Evolutionary conservation across 2,113 vertebrate species (phyloP).

Genomic region (Baryphthengus martii): DNA sequence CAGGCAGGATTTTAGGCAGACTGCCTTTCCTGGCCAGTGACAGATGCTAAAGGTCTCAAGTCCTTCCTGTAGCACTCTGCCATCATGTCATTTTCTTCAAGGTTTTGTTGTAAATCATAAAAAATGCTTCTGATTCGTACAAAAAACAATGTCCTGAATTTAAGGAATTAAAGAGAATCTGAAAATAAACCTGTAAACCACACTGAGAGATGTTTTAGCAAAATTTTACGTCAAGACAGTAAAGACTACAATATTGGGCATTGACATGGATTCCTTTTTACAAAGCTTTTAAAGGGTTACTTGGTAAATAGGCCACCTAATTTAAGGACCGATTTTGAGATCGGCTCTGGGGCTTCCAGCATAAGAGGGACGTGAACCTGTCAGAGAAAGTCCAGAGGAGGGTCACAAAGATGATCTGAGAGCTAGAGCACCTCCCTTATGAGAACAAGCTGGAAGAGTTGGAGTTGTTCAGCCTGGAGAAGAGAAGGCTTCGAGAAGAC

Average conservation of each 20-base stretch:
- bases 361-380: neutral
- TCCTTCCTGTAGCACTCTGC: neutral
- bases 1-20: neutral
- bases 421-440: neutral
- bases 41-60: neutral
- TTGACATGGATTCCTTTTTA: neutral
- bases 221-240: neutral
- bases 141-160: neutral
- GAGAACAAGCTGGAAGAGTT: neutral
- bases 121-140: neutral
- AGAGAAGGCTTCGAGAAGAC: neutral
- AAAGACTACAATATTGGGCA: neutral
- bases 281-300: neutral
- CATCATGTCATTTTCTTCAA: accelerated
- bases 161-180: neutral
- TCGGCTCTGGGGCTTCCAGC: neutral
- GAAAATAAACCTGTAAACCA: neutral
- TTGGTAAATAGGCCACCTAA: neutral
- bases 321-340: neutral
- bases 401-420: neutral
- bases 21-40: neutral
- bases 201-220: neutral
- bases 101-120: neutral
- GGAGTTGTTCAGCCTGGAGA: neutral
- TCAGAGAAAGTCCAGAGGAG: neutral